These are phyloP conservation scores for Lepus townsendii DNA, from an alignment of 2,797 vertebrate species.

Conservation along the genomic window DNA sequence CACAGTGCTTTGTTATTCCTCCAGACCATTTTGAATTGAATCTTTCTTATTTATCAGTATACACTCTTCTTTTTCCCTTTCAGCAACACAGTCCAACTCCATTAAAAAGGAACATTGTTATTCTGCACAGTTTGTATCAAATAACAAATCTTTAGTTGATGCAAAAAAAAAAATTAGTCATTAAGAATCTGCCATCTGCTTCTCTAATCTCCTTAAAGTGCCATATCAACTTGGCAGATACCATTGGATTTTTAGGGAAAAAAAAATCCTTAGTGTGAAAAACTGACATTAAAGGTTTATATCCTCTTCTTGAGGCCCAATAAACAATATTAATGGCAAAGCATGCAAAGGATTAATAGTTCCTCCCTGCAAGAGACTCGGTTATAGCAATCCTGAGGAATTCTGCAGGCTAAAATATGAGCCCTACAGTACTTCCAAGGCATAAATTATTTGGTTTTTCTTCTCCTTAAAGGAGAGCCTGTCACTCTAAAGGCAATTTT, in stretches of 20 bases:
- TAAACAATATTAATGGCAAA: conserved; percentile 82
- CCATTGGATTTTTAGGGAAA: conserved; percentile 75
- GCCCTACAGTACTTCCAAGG: conserved; percentile 64
- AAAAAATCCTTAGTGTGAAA: conserved; percentile 72
- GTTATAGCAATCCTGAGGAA: conserved; percentile 80
- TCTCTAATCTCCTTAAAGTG: conserved; percentile 76
- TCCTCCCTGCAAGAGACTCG: conserved; percentile 69
- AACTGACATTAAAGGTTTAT: conserved; percentile 83
- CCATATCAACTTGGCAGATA: conserved; percentile 79
- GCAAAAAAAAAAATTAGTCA: conserved; percentile 78
- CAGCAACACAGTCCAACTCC: background rate
- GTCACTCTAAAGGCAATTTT: conserved; percentile 79
- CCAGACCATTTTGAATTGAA: background rate
- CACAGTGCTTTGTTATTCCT: background rate
- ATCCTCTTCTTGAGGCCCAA: conserved; percentile 75
- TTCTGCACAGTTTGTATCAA: conserved; percentile 69
- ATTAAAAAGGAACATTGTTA: conserved; percentile 70
- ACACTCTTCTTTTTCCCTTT: conserved; percentile 59
- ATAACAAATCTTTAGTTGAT: conserved; percentile 77
- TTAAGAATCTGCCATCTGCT: conserved; percentile 84
- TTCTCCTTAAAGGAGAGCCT: conserved; percentile 83
- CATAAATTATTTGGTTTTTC: conserved; percentile 84
- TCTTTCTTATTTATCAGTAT: conserved; percentile 56
- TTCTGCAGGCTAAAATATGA: conserved; percentile 83
- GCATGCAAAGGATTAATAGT: conserved; percentile 81